Conservation (phyloP, 2,113 vertebrate genomes). For the Pitta sordida region DNA sequence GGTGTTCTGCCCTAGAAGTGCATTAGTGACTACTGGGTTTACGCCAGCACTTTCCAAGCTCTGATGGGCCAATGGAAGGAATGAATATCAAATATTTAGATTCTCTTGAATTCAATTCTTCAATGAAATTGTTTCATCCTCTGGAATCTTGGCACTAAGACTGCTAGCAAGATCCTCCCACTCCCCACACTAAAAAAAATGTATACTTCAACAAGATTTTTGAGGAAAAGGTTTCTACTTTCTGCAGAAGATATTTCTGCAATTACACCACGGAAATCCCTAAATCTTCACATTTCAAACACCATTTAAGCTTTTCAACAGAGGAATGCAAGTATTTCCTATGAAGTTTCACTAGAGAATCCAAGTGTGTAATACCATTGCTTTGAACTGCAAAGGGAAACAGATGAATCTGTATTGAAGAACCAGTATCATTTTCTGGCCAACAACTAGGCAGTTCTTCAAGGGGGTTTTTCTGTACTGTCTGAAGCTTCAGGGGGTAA, state of each 20-base stretch:
- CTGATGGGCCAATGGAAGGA: neutral
- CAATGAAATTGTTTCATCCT: neutral
- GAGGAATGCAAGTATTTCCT: neutral
- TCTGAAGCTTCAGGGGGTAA: neutral
- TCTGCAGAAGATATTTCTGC: neutral
- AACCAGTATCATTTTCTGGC: neutral
- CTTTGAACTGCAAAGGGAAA: neutral
- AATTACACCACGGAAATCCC: neutral
- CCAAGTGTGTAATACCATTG: neutral
- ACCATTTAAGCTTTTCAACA: neutral
- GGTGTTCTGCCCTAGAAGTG: neutral
- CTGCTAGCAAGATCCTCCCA: neutral
- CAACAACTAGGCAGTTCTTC: neutral
- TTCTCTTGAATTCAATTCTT: neutral
- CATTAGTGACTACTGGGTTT: neutral
- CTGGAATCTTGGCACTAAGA: neutral
- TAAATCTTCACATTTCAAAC: neutral
- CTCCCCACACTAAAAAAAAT: neutral
- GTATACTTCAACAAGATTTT: neutral
- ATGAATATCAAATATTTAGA: neutral
- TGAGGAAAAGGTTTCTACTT: neutral
- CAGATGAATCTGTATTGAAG: neutral
- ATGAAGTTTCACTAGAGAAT: neutral
- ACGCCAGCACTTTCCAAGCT: neutral
- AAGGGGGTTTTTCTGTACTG: neutral